phyloP scores from a whole-genome alignment of 2,113 vertebrate species.

The Oreochromis spilurus region DNA sequence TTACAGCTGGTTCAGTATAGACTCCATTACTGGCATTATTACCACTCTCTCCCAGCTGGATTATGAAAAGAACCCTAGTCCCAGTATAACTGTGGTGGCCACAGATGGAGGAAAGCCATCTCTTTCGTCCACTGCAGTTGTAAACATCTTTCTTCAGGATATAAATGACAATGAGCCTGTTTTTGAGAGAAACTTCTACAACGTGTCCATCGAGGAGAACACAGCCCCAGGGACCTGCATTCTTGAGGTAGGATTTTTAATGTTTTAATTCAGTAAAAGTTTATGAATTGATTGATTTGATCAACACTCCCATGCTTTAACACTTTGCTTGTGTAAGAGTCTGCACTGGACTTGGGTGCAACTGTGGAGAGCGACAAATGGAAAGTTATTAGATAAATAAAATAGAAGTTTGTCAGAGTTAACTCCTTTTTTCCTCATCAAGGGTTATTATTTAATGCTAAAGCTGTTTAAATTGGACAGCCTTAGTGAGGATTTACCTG shows the following conservation, averaged over 20 bases:
- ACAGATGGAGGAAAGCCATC: conserved; percentile 83
- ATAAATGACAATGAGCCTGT: conserved; percentile 93
- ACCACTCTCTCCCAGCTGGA: conserved; percentile 88
- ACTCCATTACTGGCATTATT: conserved; percentile 88
- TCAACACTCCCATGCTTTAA: background rate
- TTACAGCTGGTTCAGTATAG: conserved; percentile 88
- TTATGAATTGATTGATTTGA: background rate
- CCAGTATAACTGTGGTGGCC: conserved; percentile 87
- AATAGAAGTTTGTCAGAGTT: conserved; percentile 8
- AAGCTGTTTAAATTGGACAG: conserved; percentile 59
- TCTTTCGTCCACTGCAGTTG: conserved; percentile 84
- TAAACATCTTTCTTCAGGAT: conserved; percentile 88
- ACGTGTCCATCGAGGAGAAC: conserved; percentile 88
- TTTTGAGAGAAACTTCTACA: conserved; percentile 89
- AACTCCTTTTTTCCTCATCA: background rate
- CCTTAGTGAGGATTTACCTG: conserved; percentile 65
- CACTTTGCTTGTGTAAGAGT: background rate
- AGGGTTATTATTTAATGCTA: conserved; percentile 45
- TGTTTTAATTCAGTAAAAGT: background rate
- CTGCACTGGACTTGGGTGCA: background rate
- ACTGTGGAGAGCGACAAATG: conserved; percentile 1
- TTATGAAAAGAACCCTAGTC: conserved; percentile 87
- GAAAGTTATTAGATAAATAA: conserved; percentile 14
- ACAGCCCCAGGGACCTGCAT: conserved; percentile 88
- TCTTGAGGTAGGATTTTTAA: conserved; percentile 81